Conservation (phyloP, 2,113 vertebrate species). For the Petromus typicus region DNA sequence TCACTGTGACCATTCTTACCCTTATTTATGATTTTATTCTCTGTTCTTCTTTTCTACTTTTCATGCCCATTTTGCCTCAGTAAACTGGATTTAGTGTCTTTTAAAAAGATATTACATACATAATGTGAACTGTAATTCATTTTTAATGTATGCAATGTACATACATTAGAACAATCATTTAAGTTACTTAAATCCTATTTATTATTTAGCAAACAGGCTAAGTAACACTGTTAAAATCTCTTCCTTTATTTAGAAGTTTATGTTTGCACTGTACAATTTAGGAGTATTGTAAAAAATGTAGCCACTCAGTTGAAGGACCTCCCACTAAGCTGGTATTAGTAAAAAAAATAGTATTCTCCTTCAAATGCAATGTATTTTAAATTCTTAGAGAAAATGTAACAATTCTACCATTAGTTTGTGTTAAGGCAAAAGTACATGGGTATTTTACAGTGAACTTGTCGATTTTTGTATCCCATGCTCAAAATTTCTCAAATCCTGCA, state of each 20-base stretch:
- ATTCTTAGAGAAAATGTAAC: slow-evolving; percentile 27
- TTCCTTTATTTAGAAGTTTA: slow-evolving; percentile 48
- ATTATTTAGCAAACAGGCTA: slow-evolving; percentile 63
- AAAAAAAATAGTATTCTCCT: neutral
- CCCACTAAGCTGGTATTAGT: neutral
- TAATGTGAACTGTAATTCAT: neutral
- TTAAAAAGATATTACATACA: slow-evolving; percentile 30
- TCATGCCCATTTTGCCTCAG: slow-evolving; percentile 31
- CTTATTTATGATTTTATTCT: neutral
- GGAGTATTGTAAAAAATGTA: slow-evolving; percentile 2
- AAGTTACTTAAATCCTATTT: neutral
- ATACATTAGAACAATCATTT: neutral
- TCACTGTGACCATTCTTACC: neutral
- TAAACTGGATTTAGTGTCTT: slow-evolving; percentile 29
- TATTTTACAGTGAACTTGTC: neutral
- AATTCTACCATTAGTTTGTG: neutral
- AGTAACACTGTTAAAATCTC: slow-evolving; percentile 69
- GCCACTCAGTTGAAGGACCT: neutral
- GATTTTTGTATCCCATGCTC: neutral
- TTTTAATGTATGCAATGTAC: neutral
- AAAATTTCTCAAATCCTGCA: neutral
- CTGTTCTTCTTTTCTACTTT: neutral
- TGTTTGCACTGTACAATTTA: slow-evolving; percentile 1
- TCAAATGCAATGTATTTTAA: neutral
- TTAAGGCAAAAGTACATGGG: slow-evolving; percentile 18